phyloP scores from a whole-genome alignment of 2,888 invertebrate genomes.

The Cosmopolites sordidus region DNA sequence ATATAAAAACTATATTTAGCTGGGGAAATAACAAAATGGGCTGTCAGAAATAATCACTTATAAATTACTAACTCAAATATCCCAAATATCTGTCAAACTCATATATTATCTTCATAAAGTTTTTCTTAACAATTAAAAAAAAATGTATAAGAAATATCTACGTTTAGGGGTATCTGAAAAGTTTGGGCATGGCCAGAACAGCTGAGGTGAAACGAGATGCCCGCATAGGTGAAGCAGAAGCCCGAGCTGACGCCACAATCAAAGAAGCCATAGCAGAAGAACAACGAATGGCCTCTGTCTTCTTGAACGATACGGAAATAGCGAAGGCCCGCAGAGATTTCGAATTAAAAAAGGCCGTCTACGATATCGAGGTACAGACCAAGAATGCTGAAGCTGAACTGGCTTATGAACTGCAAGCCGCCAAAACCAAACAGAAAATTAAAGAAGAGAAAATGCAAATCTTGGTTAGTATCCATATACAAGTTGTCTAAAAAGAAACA shows the following conservation, averaged over 20 bases:
- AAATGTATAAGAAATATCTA: no score
- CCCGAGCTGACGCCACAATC: slow-evolving; percentile 84
- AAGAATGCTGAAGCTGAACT: slow-evolving; percentile 90
- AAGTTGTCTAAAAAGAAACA: neutral
- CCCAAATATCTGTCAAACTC: no score
- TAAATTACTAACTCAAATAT: no score
- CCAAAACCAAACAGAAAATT: slow-evolving; percentile 85
- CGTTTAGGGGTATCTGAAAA: slow-evolving; percentile 81
- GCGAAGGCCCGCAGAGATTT: slow-evolving; percentile 96
- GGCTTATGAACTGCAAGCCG: slow-evolving; percentile 90
- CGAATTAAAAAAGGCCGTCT: slow-evolving; percentile 93
- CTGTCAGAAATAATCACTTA: no score
- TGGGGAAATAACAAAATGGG: no score
- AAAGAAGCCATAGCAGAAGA: slow-evolving; percentile 96
- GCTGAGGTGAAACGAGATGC: slow-evolving; percentile 95
- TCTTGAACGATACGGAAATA: slow-evolving; percentile 94
- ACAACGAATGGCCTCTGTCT: slow-evolving; percentile 90
- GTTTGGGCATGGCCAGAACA: slow-evolving; percentile 90
- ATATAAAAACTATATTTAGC: no score
- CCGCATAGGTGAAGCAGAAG: slow-evolving; percentile 95
- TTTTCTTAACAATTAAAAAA: no score
- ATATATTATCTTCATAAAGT: no score
- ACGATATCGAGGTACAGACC: slow-evolving; percentile 95
- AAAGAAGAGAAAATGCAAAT: slow-evolving; percentile 98
- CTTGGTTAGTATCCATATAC: slow-evolving; percentile 49